Evolutionary conservation across 1,140 invertebrate species (phyloP).

Genomic region (Acromyrmex heyeri): DNA sequence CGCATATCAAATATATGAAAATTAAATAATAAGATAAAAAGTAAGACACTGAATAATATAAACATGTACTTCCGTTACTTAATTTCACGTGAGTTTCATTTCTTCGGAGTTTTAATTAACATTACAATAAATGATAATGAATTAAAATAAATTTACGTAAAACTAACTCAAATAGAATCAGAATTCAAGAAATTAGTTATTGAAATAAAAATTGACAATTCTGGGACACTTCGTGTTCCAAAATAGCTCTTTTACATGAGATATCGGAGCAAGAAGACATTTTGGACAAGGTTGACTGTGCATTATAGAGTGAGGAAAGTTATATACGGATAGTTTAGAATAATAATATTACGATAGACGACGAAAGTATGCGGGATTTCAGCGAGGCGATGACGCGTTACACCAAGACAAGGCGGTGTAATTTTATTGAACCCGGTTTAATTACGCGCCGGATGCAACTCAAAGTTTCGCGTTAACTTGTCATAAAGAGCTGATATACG

Average conservation of each 20-base stretch:
- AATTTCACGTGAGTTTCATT: background rate
- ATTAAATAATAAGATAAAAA: background rate
- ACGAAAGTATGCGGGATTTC: background rate
- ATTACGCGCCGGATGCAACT: conserved; percentile 50
- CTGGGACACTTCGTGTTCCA: background rate
- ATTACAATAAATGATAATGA: background rate
- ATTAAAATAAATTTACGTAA: background rate
- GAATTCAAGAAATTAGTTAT: background rate
- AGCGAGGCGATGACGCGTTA: conserved; percentile 1
- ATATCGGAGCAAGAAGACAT: background rate
- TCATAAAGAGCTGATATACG: conserved; percentile 33
- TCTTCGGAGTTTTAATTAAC: background rate
- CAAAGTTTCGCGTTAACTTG: conserved; percentile 46
- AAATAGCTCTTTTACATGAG: background rate
- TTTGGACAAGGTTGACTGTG: background rate
- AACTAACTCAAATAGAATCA: too few relatives aligned
- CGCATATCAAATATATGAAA: background rate
- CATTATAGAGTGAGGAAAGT: background rate
- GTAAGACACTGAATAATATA: background rate
- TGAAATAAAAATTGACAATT: background rate
- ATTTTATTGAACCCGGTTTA: conserved; percentile 48
- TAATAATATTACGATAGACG: background rate
- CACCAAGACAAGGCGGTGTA: conserved; percentile 29
- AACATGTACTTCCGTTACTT: background rate
- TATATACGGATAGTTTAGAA: background rate